Evolutionary conservation across 2,797 vertebrate genomes (phyloP), one percentile per base, ranked within the genome.

Genomic region (Rallus crepitans): DNA sequence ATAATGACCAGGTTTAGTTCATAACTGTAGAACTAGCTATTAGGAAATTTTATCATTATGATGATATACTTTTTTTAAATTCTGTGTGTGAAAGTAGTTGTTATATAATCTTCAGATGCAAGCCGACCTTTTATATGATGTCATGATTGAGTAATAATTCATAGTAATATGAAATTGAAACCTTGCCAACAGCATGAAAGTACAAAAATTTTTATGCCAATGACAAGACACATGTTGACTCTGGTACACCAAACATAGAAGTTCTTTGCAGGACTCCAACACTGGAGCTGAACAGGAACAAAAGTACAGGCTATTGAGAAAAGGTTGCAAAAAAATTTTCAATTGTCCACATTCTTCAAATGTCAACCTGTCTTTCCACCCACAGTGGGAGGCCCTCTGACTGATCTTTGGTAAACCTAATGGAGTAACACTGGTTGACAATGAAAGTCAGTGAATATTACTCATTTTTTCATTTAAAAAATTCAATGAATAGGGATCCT

Each of bases 131-230:
- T 66, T 24, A 25, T 19, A 18, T 31, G 0, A 77, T 35, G 12
- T 33, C 16, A 15, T 10, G 12, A 1, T 5, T 37, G 1, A 42
- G 18, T 27, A 57, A 52, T 6, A 59, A 11, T 86, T 63, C 5
- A 19, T 8, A 30, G 9, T 6, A 35, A 52, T 7, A 52, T 9
- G 18, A 45, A 59, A 6, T 2, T 50, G 60, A 69, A 72, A 69
- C 0, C 0, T 48, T 70, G 18, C 7, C 47, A 39, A 28, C 7
- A 17, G 76, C 0, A 0, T 28, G 15, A 42, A 68, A 66, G 13
- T 8, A 69, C 10, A 71, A 89, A 13, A 79, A 59, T n/a, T 61
- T 6, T 6, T 87, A 20, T 24, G 23, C 5, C 31, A 23, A 6
- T 14, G 23, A 52, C 15, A 61, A 57, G 45, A 35, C 31, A 48